Evolutionary conservation across 2,113 vertebrate genomes (phyloP).

Genomic region (Falcunculus frontatus): DNA sequence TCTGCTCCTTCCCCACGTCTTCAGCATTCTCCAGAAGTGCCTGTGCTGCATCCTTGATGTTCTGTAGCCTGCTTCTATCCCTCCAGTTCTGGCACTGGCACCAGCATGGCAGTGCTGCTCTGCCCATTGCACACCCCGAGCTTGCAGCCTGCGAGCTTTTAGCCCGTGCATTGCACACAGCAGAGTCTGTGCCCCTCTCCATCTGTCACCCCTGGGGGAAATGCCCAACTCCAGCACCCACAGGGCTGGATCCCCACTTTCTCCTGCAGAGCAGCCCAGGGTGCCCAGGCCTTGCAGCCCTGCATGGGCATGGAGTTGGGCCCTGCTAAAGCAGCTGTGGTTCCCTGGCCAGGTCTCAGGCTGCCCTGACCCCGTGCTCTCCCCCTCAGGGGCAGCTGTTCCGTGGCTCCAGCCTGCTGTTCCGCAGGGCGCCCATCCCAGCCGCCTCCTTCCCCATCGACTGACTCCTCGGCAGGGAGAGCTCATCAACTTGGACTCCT

Average conservation of each 20-base stretch:
- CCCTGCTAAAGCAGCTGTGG: neutral
- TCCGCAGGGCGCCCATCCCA: slow-evolving; percentile 76
- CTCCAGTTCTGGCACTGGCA: neutral
- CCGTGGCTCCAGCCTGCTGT: slow-evolving; percentile 87
- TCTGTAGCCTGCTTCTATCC: neutral
- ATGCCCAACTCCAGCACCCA: neutral
- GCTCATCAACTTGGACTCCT: neutral
- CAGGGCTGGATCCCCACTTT: neutral
- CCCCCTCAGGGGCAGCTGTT: slow-evolving; percentile 80
- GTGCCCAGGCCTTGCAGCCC: neutral
- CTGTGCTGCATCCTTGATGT: neutral
- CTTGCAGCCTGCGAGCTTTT: neutral
- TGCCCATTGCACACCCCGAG: fast-evolving
- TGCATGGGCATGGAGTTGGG: fast-evolving
- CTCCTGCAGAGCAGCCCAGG: fast-evolving
- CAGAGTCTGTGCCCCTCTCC: neutral
- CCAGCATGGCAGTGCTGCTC: neutral
- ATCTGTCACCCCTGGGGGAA: neutral
- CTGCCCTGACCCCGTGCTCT: neutral
- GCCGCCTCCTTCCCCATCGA: slow-evolving; percentile 63
- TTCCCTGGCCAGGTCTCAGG: fast-evolving
- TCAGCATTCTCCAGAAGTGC: neutral
- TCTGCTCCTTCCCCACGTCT: neutral
- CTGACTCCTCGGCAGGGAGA: slow-evolving; percentile 11
- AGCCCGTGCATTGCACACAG: fast-evolving